Base-by-base conservation (phyloP, 2,113 vertebrate species). In the Plectropomus leopardus region DNA sequence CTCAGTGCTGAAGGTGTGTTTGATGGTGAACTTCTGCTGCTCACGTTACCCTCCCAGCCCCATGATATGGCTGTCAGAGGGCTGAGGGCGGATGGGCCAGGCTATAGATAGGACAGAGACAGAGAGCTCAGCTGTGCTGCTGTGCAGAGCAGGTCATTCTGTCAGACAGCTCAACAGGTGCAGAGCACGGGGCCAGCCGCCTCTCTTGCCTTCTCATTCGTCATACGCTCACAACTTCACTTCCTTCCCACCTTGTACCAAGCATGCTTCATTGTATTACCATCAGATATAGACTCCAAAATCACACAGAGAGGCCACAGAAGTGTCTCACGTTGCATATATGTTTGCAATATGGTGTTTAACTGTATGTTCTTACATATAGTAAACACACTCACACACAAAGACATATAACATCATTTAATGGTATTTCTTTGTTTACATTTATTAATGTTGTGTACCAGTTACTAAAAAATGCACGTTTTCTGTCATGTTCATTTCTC, bases 61-160 rank as follows among this genome's bases (percentile, higher is more conserved):
- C 64, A 67, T 84, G 84, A 89, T 72, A 82, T 80, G 74, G 83
- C 87, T 61, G 72, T 76, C 67, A 24, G 51, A 82, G 90, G 72
- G 78, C 66, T 45, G 72, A 59, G 70, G 81, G 63, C 51, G 61
- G 77, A 76, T 73, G 65, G 85, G 63, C 81, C 70, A 44, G 50
- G 89, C 94, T 95, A 96, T 94, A 95, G 86, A 95, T 95, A 95
- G 94, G 89, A 79, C 82, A 86, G 83, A 93, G 88, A 91, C 91
- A 80, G 86, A 87, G 87, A 90, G 88, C 88, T 95, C 94, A 95
- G 93, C 93, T 94, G 93, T 82, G 90, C 90, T 69, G 76, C 88
- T 93, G 83, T 92, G 80, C 85, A 70, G 88, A 88, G 82, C 86
- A 82, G 90, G 90, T 93, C 93, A 92, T 57, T 67, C 90, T 80